Evolutionary conservation across 2,797 vertebrate genomes (phyloP).

Genomic region (Leucoraja ocellata): DNA sequence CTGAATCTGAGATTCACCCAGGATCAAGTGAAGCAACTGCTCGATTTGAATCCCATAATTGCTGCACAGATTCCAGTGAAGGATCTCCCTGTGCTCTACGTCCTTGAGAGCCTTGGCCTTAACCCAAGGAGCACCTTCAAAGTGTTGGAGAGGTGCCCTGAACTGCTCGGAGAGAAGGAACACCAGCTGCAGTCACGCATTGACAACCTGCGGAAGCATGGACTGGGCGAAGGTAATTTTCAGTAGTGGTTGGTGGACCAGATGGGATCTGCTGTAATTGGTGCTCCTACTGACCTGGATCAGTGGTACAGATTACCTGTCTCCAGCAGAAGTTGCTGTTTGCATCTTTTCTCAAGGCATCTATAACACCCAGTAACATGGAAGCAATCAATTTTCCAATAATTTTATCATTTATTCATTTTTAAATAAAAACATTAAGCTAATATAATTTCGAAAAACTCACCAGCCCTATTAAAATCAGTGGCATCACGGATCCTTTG

Average conservation of each 20-base stretch:
- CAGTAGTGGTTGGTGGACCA: no score
- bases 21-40: constrained; percentile 54
- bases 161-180: constrained; percentile 55
- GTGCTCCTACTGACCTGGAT: constrained; percentile 25
- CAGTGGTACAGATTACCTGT: not conserved
- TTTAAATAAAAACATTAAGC: no score
- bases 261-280: no score
- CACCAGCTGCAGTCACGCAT: constrained; percentile 63
- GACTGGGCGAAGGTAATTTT: constrained; percentile 71
- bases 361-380: no score
- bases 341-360: no score
- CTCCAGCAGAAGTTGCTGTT: not conserved
- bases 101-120: constrained; percentile 68
- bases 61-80: constrained; percentile 42
- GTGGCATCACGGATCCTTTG: no score
- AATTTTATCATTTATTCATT: no score
- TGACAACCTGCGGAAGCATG: constrained; percentile 66
- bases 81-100: constrained; percentile 51
- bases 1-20: constrained; percentile 69
- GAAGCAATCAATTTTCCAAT: no score
- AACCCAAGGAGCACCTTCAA: constrained; percentile 56
- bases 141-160: constrained; percentile 65
- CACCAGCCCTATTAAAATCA: no score
- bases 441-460: no score
- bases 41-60: constrained; percentile 39